phyloP scores from a whole-genome alignment of 2,113 vertebrate genomes.

The Campylorhamphus procurvoides region DNA sequence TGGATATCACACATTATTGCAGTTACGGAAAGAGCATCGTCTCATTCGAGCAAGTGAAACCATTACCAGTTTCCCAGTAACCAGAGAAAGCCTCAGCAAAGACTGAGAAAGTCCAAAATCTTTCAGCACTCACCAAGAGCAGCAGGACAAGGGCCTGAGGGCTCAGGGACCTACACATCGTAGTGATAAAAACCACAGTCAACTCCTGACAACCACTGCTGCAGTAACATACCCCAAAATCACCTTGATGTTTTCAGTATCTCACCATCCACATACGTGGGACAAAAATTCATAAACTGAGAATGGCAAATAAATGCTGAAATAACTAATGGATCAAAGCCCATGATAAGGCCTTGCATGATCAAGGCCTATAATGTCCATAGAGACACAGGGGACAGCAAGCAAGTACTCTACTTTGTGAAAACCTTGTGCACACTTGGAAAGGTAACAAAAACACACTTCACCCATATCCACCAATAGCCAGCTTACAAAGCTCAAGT shows the following conservation, averaged over 20 bases:
- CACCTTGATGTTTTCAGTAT: not conserved
- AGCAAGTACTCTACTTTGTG: not conserved
- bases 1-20: not conserved
- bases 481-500: not conserved
- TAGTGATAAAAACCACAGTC: not conserved
- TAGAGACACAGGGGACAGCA: not conserved
- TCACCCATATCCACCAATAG: not conserved
- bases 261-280: not conserved
- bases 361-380: not conserved
- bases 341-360: not conserved
- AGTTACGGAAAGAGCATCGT: not conserved
- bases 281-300: not conserved
- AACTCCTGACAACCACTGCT: not conserved
- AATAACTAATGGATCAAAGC: not conserved
- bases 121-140: not conserved
- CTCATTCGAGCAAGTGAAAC: not conserved
- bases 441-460: not conserved
- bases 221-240: not conserved
- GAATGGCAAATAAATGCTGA: not conserved
- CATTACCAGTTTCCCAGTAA: not conserved
- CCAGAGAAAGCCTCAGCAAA: not conserved
- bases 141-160: not conserved
- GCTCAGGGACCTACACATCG: not conserved
- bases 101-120: not conserved
- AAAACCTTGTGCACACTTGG: not conserved